Base-by-base conservation (phyloP, 2,888 invertebrate species). In the Amiota mariae region DNA sequence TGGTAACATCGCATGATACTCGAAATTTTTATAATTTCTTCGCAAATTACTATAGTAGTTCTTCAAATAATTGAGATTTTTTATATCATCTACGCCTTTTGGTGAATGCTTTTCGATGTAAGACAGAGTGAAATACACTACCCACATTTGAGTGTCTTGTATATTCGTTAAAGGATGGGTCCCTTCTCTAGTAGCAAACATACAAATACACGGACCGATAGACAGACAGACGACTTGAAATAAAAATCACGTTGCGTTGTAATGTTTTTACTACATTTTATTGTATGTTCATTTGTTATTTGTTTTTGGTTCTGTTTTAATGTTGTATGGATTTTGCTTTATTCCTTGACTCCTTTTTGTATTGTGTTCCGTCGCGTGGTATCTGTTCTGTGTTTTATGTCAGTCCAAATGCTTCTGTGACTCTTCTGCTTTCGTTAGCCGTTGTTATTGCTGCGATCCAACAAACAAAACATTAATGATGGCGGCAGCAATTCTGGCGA, bases 221-320 rank as follows among this genome's bases (percentile, higher is more conserved):
- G 66, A 11, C 71, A 76, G 67, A 70, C 77, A 77, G 76, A 75
- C 76, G 59, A 9, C 59, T 59, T 59, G 15, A 10, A 24, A 18
- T 59, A 20, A 59, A 59, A 59, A 59, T 57, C 59, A 6, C 36
- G 59, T 15, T 59, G 59, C 59, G 20, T 20, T 36, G 36, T 20
- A 8, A 15, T 20, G 15, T 54, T 54, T 54, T 13, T 15, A 13
- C 12, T 54, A 15, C 54, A 13, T n/a, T 54, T 54, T 54, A 2
- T 15, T 15, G 15, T 13, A 15, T 54, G 54, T 54, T 15, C 54
- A 15, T 20, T 20, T 59, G 15, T 59, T 15, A 15, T 59, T 15
- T 20, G 18, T 59, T 59, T 59, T 59, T 59, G 57, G 57, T 59
- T 36, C 8, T 36, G 3, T 36, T 36, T 36, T 54, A 9, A 54